Base-by-base conservation (phyloP, 2,113 vertebrate species). In the Pardalotus punctatus region DNA sequence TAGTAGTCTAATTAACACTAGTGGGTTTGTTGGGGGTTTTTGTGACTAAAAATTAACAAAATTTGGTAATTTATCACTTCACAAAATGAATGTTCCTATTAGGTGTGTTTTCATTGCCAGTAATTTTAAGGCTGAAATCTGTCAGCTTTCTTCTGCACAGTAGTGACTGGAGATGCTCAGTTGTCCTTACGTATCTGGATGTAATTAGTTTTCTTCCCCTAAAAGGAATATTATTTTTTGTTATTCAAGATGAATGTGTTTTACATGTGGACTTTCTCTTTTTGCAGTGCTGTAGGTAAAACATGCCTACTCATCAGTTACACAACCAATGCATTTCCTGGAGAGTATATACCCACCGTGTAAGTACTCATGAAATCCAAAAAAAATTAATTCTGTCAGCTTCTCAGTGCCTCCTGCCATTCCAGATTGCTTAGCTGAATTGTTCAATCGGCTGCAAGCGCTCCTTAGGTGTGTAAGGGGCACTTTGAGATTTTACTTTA, bases 241-340 rank as follows among this genome's bases (percentile, higher is more conserved):
- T 71, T 66, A 17, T 84, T 82, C 25, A 81, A 45, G 76, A 31
- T 45, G 18, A 64, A 76, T 79, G 22, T 74, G 13, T 86, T 69
- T 96, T 73, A 90, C 62, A 65, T 86, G 38, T 93, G 43, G 90
- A 67, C 57, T 96, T 93, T 90, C 48, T 86, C 69, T 77, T 69
- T 93, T 96, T 97, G 35, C 87, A 99, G 99, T 96, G 99, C 99
- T 97, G 99, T 99, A 96, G 99, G 99, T 98, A 99, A 99, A 98
- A 99, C 99, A 97, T 99, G 99, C 96, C 98, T 99, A 57, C 99
- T 99, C 96, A 99, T 99, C 99, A 99, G 99, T 97, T 99, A 99
- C 92, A 99, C 99, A 28, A 99, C 99, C 97, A 99, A 99, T 97
- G 99, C 99, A 5, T 99, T 99, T 97, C 99, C 99, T 29, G 99